A percentile compares a stretch with the other conserved stretches of the same genome.
Conservation (phyloP, 1,140 invertebrate species). For the Formica exsecta region DNA sequence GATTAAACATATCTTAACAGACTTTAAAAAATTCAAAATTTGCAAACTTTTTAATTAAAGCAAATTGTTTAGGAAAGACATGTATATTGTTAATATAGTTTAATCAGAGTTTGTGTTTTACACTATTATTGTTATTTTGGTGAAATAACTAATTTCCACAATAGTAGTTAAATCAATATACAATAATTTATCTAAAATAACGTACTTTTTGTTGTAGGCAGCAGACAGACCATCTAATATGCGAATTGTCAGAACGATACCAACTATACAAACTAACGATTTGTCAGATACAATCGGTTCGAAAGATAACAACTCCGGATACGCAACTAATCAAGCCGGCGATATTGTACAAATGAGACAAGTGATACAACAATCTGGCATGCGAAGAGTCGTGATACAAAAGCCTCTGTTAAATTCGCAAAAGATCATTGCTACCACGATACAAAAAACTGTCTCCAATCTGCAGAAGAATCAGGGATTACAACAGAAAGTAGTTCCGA, state of each 20-base stretch:
- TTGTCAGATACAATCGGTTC: slow-evolving; percentile 41
- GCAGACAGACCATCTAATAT: slow-evolving; percentile 72
- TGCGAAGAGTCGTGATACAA: slow-evolving; percentile 77
- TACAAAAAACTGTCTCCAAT: slow-evolving; percentile 78
- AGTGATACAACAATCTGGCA: slow-evolving; percentile 51
- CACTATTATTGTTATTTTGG: not conserved
- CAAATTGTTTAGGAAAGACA: slow-evolving; percentile 2
- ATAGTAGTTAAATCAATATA: no score
- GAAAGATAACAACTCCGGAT: slow-evolving; percentile 59
- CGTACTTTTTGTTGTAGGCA: slow-evolving; percentile 70
- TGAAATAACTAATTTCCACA: not conserved
- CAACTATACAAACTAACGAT: slow-evolving; percentile 71
- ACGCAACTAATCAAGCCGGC: slow-evolving; percentile 10
- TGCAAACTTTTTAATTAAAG: not conserved
- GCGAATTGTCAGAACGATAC: slow-evolving; percentile 81
- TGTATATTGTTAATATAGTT: no score
- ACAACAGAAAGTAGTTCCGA: slow-evolving; percentile 49
- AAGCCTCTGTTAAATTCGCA: slow-evolving; percentile 73
- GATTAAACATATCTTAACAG: slow-evolving; percentile 15
- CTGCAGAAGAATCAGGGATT: slow-evolving; percentile 70
- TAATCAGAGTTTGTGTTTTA: slow-evolving; percentile 29
- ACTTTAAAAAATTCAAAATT: not conserved
- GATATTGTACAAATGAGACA: slow-evolving; percentile 58
- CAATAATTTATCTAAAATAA: slow-evolving; percentile 5
- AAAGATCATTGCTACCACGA: slow-evolving; percentile 69